phyloP scores from a whole-genome alignment of 2,888 invertebrate genomes.

The Mythimna ferrago region DNA sequence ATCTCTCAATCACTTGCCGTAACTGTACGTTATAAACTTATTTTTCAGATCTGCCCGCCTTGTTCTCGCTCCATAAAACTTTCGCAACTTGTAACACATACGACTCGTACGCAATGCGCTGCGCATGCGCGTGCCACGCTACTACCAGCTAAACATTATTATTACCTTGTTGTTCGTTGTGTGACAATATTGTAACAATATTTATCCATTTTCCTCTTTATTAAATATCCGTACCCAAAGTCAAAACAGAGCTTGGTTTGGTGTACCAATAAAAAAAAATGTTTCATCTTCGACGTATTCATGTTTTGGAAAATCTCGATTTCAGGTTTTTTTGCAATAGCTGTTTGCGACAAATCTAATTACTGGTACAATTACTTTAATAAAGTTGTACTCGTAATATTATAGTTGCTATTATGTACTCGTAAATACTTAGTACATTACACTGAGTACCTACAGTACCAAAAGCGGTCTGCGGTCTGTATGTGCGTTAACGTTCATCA shows the following conservation, averaged over 20 bases:
- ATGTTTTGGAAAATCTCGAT: not conserved
- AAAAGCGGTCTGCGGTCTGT: not conserved
- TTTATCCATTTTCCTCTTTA: constrained; percentile 36
- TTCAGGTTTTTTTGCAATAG: constrained; percentile 27
- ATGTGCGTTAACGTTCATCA: constrained; percentile 5
- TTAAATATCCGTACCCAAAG: not conserved
- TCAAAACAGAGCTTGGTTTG: constrained; percentile 8
- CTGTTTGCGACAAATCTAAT: constrained; percentile 19
- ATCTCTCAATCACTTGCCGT: constrained; percentile 80
- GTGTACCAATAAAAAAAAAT: constrained; percentile 1
- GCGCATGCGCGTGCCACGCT: constrained; percentile 27
- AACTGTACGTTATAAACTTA: constrained; percentile 77
- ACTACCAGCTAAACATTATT: constrained; percentile 51
- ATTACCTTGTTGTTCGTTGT: constrained; percentile 53
- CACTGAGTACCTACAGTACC: not conserved
- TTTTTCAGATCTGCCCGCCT: constrained; percentile 77
- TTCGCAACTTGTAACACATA: constrained; percentile 74
- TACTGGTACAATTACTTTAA: constrained; percentile 46
- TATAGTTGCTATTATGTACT: constrained; percentile 1
- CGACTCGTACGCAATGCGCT: constrained; percentile 63
- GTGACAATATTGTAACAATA: constrained; percentile 42
- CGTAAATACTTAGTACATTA: constrained; percentile 1
- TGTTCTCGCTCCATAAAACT: constrained; percentile 76
- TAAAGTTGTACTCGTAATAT: constrained; percentile 12
- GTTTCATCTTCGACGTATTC: not conserved